Evolutionary conservation across 2,888 invertebrate species (phyloP).

Genomic region (Odontocerum albicorne): DNA sequence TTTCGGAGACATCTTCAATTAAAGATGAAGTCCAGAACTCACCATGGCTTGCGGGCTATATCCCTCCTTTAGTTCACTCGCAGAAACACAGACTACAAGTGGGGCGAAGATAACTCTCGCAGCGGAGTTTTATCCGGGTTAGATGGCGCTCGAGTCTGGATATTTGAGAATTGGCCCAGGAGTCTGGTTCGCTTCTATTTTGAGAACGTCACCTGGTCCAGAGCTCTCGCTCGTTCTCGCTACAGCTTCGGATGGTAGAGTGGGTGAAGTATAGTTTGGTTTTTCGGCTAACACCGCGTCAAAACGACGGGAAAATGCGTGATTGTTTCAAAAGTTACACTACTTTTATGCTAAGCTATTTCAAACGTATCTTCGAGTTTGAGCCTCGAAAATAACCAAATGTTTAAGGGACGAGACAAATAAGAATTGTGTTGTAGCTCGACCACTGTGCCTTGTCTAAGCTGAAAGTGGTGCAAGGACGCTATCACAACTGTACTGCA

Average conservation of each 20-base stretch:
- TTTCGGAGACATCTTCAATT: constrained; percentile 34
- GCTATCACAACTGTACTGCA: neutral
- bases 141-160: constrained; percentile 71
- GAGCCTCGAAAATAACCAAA: constrained; percentile 24
- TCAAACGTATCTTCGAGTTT: constrained; percentile 38
- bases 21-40: constrained; percentile 45
- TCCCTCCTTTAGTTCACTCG: constrained; percentile 70
- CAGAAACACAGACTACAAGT: constrained; percentile 77
- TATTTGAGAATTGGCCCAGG: constrained; percentile 66
- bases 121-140: constrained; percentile 72
- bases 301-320: constrained; percentile 31
- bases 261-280: constrained; percentile 46
- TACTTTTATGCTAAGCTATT: constrained; percentile 59
- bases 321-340: constrained; percentile 47
- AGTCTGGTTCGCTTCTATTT: constrained; percentile 60
- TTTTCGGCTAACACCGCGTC: constrained; percentile 33
- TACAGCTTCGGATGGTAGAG: constrained; percentile 38
- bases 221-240: constrained; percentile 44
- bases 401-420: constrained; percentile 6
- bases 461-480: constrained; percentile 1
- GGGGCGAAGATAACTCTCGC: constrained; percentile 68
- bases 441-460: constrained; percentile 1
- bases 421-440: constrained; percentile 13
- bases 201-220: constrained; percentile 49
- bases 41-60: constrained; percentile 66